Percentiles rank a stretch among this genome's conserved stretches.
These are phyloP conservation scores for Panulirus ornatus DNA, from an alignment of 1,140 invertebrate species.

Conservation along the genomic window DNA sequence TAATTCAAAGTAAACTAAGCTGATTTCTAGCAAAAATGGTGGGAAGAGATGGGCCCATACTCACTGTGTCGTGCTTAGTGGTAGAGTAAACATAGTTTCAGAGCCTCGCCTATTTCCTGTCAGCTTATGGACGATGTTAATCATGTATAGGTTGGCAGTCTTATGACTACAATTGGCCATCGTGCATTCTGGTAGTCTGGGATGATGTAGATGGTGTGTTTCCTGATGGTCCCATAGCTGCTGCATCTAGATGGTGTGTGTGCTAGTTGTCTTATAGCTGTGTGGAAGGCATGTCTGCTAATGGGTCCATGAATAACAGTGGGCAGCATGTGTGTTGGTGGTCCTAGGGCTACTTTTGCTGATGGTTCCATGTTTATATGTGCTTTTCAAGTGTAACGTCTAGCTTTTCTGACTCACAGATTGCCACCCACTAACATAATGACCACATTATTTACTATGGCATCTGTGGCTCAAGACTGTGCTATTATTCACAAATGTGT, in stretches of 20 bases:
- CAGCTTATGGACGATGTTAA: constrained; percentile 21
- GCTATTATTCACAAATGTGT: constrained; percentile 48
- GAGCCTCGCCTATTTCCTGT: constrained; percentile 46
- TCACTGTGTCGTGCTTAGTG: constrained; percentile 29
- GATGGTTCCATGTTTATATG: constrained; percentile 65
- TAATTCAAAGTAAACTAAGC: neutral
- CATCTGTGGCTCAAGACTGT: constrained; percentile 53
- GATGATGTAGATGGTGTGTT: constrained; percentile 23
- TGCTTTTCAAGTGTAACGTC: constrained; percentile 50
- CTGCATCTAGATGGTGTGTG: constrained; percentile 36
- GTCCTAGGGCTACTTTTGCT: constrained; percentile 48
- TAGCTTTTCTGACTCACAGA: constrained; percentile 46
- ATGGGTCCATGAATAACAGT: constrained; percentile 9
- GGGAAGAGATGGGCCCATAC: constrained; percentile 24
- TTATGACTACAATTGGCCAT: constrained; percentile 1
- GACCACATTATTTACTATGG: neutral
- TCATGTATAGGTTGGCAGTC: neutral
- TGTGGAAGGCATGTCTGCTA: constrained; percentile 48
- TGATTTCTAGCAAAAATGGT: constrained; percentile 7
- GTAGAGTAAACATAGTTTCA: constrained; percentile 46
- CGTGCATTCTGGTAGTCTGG: constrained; percentile 23
- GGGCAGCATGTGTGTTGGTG: constrained; percentile 48
- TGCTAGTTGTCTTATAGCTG: constrained; percentile 30
- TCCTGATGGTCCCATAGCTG: constrained; percentile 29
- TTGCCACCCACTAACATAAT: constrained; percentile 27